Base-by-base conservation (phyloP, 92 coral and sea anemone species). In the Nematostella vectensis region DNA sequence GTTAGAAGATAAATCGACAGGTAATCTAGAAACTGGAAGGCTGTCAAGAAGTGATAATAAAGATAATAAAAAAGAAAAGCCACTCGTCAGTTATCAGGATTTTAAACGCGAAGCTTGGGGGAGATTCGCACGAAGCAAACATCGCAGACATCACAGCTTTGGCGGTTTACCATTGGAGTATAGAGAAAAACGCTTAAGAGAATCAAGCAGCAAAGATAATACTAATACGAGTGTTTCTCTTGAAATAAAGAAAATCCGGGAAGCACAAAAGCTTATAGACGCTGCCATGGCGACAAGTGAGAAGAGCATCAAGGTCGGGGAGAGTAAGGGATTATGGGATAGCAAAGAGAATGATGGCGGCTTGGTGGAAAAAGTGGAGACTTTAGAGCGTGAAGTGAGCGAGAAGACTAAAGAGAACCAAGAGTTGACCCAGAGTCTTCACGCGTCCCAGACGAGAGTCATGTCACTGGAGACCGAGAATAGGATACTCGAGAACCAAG, bases 401-500 rank as follows among this genome's bases (percentile, higher is more conserved):
- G 80, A 70, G 49, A 81, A 55, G 38, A 68, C 51, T 47, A 51
- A 62, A 59, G 79, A 75, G 30, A 60, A 61, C 19, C 30, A 67
- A 2, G 55, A 57, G 15, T 25, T 51, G 19, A 71, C 53, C 45
- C 77, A 71, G 13, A 71, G 68, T 49, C 40, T 71, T 29, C 42
- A 63, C 25, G 74, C 64, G 11, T 55, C 59, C 4, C 63, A 69
- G 49, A 54, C 80, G 1, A 80, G 63, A 53, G 37, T 69, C n/a
- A 47, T 55, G 36, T 52, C 88, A 2, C 17, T 80, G 21, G 81
- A 85, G 48, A 75, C 95, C 3, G 80, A 85, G 22, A 85, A 76
- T 57, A 61, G 68, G 28, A 64, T 85, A 31, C 63, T 85, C 18
- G 80, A 57, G 12, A 77, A 78, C 23, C 95, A 85, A 50, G 88